Conservation (phyloP, 2,888 invertebrate genomes). For the Epinotia nisella region DNA sequence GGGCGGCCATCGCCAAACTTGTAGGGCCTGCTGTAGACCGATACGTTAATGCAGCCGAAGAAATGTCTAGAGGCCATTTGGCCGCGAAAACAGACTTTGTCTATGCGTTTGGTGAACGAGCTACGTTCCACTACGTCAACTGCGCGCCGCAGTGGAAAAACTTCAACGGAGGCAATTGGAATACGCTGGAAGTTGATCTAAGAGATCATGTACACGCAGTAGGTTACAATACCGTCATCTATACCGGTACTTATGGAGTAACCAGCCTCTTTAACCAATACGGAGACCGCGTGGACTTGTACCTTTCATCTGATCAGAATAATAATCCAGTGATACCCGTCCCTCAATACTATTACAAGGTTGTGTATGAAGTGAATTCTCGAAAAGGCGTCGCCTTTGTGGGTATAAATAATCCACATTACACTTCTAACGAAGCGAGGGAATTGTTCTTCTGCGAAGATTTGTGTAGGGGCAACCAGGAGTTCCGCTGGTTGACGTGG, state of each 20-base stretch:
- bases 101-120: conserved; percentile 84
- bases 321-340: conserved; percentile 76
- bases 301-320: conserved; percentile 68
- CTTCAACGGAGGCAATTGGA: conserved; percentile 86
- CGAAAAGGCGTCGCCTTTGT: conserved; percentile 84
- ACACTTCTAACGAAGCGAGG: conserved; percentile 58
- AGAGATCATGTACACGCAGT: conserved; percentile 67
- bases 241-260: conserved; percentile 86
- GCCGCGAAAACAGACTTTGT: conserved; percentile 87
- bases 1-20: conserved; percentile 59
- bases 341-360: conserved; percentile 78
- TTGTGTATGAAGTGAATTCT: conserved; percentile 81
- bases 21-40: conserved; percentile 63
- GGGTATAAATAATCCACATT: conserved; percentile 87
- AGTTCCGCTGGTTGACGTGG: conserved; percentile 86
- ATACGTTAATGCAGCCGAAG: conserved; percentile 71
- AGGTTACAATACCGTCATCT: conserved; percentile 73
- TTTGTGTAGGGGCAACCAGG: conserved; percentile 72
- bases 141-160: conserved; percentile 88
- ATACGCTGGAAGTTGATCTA: conserved; percentile 78
- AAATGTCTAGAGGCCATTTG: conserved; percentile 86
- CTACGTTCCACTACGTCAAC: conserved; percentile 88
- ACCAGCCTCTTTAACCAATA: conserved; percentile 77
- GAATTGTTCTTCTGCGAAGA: conserved; percentile 79
- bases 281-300: conserved; percentile 67